Evolutionary conservation across 2,113 vertebrate genomes (phyloP).

Genomic region (Sprattus sprattus): DNA sequence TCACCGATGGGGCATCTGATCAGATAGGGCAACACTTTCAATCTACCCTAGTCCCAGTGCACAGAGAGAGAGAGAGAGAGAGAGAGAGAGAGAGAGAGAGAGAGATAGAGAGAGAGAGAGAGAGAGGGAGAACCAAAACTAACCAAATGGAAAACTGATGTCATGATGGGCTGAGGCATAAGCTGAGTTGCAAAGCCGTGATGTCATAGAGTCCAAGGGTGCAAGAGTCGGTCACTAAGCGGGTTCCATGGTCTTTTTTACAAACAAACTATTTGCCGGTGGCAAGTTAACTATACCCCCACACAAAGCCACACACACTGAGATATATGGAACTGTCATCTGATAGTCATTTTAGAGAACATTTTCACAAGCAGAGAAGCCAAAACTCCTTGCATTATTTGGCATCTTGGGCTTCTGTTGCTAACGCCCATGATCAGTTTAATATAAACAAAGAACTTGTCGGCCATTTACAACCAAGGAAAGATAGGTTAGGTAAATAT

Average conservation of each 20-base stretch:
- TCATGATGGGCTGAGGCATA: conserved; percentile 4
- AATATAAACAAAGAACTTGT: too few species aligned
- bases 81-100: neutral
- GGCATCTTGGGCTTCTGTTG: too few species aligned
- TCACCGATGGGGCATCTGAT: too few species aligned
- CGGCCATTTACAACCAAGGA: too few species aligned
- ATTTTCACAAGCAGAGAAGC: too few species aligned
- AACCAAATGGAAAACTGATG: conserved; percentile 2
- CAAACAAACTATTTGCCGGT: neutral
- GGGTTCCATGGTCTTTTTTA: neutral
- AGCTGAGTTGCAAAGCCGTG: neutral
- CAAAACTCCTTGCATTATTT: too few species aligned
- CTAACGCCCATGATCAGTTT: too few species aligned
- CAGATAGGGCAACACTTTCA: too few species aligned
- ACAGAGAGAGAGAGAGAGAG: neutral
- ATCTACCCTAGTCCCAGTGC: neutral
- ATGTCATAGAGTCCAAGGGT: neutral
- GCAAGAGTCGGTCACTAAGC: neutral
- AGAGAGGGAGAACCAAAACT: neutral
- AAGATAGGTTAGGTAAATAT: too few species aligned
- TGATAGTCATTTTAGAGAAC: too few species aligned
- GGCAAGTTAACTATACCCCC: neutral
- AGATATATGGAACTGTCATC: too few species aligned
- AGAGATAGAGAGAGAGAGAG: neutral
- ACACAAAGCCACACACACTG: neutral